These are phyloP conservation scores for Glossophaga mutica DNA, from an alignment of 2,797 vertebrate species.

Conservation along the genomic window DNA sequence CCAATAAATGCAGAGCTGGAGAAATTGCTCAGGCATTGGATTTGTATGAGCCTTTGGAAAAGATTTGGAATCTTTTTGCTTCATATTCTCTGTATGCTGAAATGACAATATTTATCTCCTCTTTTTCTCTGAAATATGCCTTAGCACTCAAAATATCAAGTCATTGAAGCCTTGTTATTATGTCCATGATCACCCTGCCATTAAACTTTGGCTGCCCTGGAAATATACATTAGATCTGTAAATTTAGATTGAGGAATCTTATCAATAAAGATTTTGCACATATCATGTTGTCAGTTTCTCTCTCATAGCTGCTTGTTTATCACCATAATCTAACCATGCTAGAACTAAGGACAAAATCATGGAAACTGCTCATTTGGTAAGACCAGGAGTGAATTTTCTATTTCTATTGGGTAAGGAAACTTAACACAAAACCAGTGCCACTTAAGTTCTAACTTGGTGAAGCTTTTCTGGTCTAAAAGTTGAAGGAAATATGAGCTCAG, in stretches of 20 bases:
- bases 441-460: slow-evolving; percentile 34
- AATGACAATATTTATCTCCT: slow-evolving; percentile 4
- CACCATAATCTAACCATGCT: neutral
- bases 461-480: slow-evolving; percentile 40
- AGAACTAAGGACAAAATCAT: slow-evolving; percentile 16
- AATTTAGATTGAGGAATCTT: neutral
- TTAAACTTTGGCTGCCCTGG: slow-evolving; percentile 8
- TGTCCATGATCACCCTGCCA: neutral
- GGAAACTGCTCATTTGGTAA: neutral
- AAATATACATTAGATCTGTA: neutral
- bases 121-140: neutral
- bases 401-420: slow-evolving; percentile 35
- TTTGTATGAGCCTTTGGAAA: neutral
- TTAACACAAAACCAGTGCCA: slow-evolving; percentile 44
- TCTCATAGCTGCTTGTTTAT: neutral
- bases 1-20: neutral
- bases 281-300: neutral
- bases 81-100: neutral
- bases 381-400: slow-evolving; percentile 14
- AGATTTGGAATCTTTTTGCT: neutral
- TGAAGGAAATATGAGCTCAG: slow-evolving; percentile 33
- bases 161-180: neutral
- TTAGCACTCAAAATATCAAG: slow-evolving; percentile 9
- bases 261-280: neutral
- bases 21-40: neutral